Percentiles rank a stretch among this genome's conserved stretches.
Evolutionary conservation across 2,797 vertebrate genomes (phyloP).

Genomic region (Martes flavigula): DNA sequence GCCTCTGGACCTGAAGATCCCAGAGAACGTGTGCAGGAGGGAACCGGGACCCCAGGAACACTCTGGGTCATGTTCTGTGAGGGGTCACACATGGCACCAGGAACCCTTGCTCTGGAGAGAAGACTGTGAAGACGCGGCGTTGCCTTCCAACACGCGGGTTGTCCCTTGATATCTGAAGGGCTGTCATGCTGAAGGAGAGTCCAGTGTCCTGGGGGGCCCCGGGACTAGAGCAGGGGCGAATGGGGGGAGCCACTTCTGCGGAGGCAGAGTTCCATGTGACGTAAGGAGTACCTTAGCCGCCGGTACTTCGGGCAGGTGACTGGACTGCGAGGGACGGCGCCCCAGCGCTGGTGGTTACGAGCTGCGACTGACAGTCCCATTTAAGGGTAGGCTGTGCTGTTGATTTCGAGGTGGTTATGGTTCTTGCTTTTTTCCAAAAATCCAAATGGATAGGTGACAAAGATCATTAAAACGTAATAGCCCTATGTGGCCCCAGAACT

Average conservation of each 20-base stretch:
- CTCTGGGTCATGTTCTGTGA: neutral
- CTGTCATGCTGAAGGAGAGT: neutral
- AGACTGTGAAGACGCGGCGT: neutral
- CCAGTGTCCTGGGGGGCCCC: neutral
- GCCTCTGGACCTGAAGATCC: neutral
- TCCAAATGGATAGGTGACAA: neutral
- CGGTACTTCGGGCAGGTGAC: neutral
- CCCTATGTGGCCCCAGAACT: neutral
- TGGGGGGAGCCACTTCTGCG: too few relatives aligned
- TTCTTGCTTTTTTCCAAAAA: neutral
- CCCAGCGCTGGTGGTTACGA: neutral
- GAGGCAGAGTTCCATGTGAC: neutral
- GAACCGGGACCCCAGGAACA: neutral
- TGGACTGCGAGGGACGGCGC: neutral
- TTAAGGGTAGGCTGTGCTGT: neutral
- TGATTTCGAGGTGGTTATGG: neutral
- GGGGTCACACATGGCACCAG: neutral
- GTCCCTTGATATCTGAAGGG: neutral
- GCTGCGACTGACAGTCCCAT: neutral
- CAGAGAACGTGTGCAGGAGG: neutral
- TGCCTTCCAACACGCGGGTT: neutral
- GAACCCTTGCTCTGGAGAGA: neutral
- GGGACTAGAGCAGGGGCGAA: neutral
- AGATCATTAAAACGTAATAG: neutral
- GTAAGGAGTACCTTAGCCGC: too few relatives aligned